phyloP scores from a whole-genome alignment of 2,113 vertebrate genomes.

The Pteruthius melanotis region DNA sequence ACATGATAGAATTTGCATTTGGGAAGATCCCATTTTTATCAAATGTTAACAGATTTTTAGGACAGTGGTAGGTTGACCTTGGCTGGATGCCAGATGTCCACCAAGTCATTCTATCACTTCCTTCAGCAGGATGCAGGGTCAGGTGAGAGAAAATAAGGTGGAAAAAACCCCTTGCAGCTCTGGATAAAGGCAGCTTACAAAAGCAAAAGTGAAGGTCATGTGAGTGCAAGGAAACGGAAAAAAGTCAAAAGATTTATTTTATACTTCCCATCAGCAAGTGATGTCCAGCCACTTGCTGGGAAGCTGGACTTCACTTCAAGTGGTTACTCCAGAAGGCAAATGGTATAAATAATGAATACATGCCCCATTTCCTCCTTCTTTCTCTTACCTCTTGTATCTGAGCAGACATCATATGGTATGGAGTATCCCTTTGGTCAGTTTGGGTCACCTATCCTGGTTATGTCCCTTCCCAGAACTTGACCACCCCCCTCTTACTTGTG shows the following conservation, averaged over 20 bases:
- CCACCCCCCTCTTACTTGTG: fast-evolving
- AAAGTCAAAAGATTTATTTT: neutral
- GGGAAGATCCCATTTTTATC: neutral
- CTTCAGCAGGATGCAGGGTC: neutral
- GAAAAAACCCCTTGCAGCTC: neutral
- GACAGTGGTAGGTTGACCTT: neutral
- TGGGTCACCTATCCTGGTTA: neutral
- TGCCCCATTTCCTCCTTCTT: neutral
- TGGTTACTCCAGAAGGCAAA: neutral
- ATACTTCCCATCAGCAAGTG: fast-evolving
- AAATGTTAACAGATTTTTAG: neutral
- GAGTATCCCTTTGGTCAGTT: neutral
- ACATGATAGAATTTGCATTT: neutral
- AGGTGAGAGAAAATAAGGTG: neutral
- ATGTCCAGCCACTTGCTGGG: fast-evolving
- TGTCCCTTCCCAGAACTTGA: neutral
- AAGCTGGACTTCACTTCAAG: neutral
- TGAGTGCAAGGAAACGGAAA: neutral
- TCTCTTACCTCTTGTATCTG: neutral
- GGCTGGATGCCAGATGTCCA: too few species aligned
- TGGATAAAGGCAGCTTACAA: neutral
- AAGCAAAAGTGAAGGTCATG: neutral
- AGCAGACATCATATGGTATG: fast-evolving
- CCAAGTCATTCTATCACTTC: neutral
- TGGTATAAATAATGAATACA: neutral